Percentiles rank a stretch among this genome's conserved stretches.
Conservation (phyloP, 1,140 invertebrate genomes). For the Tigriopus japonicus region DNA sequence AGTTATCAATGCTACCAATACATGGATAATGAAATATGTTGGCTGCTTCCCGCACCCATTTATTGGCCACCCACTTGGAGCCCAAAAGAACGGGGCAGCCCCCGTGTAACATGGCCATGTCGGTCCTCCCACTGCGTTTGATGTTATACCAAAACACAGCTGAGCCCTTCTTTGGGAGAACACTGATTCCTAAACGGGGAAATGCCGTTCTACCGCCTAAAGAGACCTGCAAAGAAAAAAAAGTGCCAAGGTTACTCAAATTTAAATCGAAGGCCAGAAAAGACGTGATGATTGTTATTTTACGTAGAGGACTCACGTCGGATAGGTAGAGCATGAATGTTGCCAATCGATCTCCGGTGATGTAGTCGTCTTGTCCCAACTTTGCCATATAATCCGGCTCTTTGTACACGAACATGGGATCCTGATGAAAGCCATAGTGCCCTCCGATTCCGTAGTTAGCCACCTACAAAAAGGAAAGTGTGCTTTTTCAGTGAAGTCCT, state of each 20-base stretch:
- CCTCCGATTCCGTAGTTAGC: conserved; percentile 43
- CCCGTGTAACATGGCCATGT: conserved; percentile 20
- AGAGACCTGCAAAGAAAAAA: not conserved
- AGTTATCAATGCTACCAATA: conserved; percentile 6
- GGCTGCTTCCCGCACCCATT: conserved; percentile 17
- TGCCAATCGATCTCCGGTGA: conserved; percentile 33
- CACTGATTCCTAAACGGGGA: conserved; percentile 17
- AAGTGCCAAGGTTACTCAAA: no score
- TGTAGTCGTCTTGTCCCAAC: not conserved
- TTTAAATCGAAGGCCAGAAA: no score
- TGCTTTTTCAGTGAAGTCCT: conserved; percentile 21
- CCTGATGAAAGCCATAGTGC: conserved; percentile 42
- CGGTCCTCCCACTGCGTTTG: conserved; percentile 17
- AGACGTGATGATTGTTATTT: not conserved
- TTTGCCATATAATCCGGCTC: conserved; percentile 20
- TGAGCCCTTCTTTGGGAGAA: conserved; percentile 19
- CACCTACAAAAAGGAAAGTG: conserved; percentile 22
- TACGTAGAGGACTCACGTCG: conserved; percentile 23
- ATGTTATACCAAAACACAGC: conserved; percentile 23
- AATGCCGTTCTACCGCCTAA: conserved; percentile 18
- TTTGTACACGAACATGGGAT: conserved; percentile 28
- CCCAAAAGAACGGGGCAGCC: conserved; percentile 21
- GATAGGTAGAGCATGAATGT: conserved; percentile 36
- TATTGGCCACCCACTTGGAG: conserved; percentile 20
- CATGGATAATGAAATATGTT: conserved; percentile 15